Evolutionary conservation across 2,888 invertebrate genomes (phyloP).

Genomic region (Papilio protenor): DNA sequence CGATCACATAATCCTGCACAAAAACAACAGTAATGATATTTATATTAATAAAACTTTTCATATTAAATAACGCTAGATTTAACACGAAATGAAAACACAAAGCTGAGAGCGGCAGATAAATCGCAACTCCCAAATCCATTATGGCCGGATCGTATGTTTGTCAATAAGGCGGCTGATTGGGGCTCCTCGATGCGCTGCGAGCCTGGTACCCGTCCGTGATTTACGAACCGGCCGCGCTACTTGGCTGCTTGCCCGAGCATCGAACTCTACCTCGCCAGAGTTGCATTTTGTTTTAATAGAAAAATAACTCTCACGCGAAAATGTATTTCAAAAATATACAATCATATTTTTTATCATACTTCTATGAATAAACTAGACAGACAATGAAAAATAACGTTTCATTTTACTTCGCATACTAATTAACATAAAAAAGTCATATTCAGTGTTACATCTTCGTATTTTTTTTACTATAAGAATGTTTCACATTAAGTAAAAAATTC

Average conservation of each 20-base stretch:
- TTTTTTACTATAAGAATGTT: background rate
- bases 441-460: background rate
- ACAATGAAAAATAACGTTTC: background rate
- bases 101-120: conserved; percentile 64
- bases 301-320: conserved; percentile 67
- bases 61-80: conserved; percentile 56
- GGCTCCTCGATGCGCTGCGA: conserved; percentile 70
- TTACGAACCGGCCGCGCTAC: conserved; percentile 71
- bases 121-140: conserved; percentile 69
- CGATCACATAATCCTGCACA: background rate
- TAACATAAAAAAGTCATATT: background rate
- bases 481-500: background rate
- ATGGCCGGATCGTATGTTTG: conserved; percentile 77
- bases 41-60: conserved; percentile 42
- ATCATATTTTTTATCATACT: conserved; percentile 11
- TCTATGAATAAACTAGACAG: conserved; percentile 12
- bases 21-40: background rate
- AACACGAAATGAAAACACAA: conserved; percentile 56
- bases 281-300: conserved; percentile 64
- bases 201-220: conserved; percentile 67
- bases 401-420: conserved; percentile 4
- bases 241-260: conserved; percentile 75
- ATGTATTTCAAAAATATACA: conserved; percentile 51
- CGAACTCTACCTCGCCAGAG: conserved; percentile 61
- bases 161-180: conserved; percentile 81